Base-by-base conservation (phyloP, 1,140 invertebrate genomes). In the Megalonaias nervosa region DNA sequence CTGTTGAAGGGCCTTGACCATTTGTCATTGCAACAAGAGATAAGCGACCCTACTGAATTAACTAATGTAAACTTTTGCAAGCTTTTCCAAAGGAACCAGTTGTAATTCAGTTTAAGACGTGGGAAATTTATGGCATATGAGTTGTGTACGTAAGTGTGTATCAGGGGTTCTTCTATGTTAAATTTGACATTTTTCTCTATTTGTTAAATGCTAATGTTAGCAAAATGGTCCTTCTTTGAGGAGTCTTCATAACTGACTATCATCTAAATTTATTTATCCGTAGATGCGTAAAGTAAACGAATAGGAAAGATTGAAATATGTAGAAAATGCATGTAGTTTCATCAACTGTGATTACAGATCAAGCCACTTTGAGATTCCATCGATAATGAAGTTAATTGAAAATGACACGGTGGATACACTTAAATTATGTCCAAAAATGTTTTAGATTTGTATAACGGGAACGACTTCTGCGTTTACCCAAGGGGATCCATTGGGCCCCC, bases 401-500 rank as follows among this genome's bases (percentile, higher is more conserved):
- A 19, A 9, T 61, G 21, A 61, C 60, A 61, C 21, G 60, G 21
- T 23, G 21, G 60, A 61, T 19, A 61, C 17, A 61, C 17, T 19
- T 19, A 21, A 19, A 19, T 14, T 61, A 1, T 19, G 3, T 19
- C 60, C 21, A 61, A 2, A 6, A 9, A 23, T 9, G 21, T 61
- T 19, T 61, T 19, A 19, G 60, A 19, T 61, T 19, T 61, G 21
- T 23, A 61, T 19, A 61, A 9, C 5, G 21, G 21, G 4, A 61
- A 19, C 17, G 19, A 17, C 26, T 26, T 26, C 26, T 26, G 60
- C 31, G 16, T 23, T 69, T 71, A 77, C 75, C 21, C 67, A 17
- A 57, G 38, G 12, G 55, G 56, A 66, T 73, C 70, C 4, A 6
- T 60, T 56, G 64, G 70, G 0, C 71, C 67, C 19, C 88, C 88